These are phyloP conservation scores for Eretmocerus hayati DNA, from an alignment of 2,888 invertebrate species.

Conservation along the genomic window DNA sequence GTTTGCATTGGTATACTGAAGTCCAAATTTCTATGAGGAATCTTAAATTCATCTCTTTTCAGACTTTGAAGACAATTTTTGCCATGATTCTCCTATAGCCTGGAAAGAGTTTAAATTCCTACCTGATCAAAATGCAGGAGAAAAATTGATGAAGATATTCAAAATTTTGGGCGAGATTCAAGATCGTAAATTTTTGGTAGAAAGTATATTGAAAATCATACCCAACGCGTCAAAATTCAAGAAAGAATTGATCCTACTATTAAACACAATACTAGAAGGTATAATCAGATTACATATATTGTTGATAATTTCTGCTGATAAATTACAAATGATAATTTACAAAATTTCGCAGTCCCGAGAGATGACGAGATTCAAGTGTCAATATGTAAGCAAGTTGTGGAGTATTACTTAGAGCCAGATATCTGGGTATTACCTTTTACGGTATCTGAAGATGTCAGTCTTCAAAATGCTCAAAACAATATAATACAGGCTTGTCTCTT, in stretches of 20 bases:
- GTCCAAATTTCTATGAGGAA: no score
- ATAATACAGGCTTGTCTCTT: slow-evolving; percentile 61
- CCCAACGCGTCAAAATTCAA: slow-evolving; percentile 48
- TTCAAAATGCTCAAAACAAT: slow-evolving; percentile 55
- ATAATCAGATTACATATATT: no score
- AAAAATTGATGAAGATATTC: slow-evolving; percentile 53
- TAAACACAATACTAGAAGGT: slow-evolving; percentile 55
- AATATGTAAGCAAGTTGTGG: slow-evolving; percentile 36
- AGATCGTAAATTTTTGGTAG: slow-evolving; percentile 54
- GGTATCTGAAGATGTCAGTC: slow-evolving; percentile 28
- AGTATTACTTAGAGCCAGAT: slow-evolving; percentile 33
- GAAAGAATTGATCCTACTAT: slow-evolving; percentile 57
- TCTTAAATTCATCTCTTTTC: background rate
- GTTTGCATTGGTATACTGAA: no score
- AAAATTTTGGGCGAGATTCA: slow-evolving; percentile 52
- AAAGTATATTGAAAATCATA: slow-evolving; percentile 58
- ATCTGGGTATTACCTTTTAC: slow-evolving; percentile 38
- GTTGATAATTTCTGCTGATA: slow-evolving; percentile 4
- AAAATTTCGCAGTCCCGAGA: slow-evolving; percentile 30
- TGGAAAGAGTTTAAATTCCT: slow-evolving; percentile 64
- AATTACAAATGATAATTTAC: background rate
- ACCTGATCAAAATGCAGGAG: slow-evolving; percentile 46
- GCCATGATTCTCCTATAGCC: slow-evolving; percentile 43
- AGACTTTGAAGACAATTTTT: slow-evolving; percentile 44
- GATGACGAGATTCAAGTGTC: slow-evolving; percentile 7